phyloP scores from a whole-genome alignment of 2,797 vertebrate genomes.

The Sebastes elongatus region DNA sequence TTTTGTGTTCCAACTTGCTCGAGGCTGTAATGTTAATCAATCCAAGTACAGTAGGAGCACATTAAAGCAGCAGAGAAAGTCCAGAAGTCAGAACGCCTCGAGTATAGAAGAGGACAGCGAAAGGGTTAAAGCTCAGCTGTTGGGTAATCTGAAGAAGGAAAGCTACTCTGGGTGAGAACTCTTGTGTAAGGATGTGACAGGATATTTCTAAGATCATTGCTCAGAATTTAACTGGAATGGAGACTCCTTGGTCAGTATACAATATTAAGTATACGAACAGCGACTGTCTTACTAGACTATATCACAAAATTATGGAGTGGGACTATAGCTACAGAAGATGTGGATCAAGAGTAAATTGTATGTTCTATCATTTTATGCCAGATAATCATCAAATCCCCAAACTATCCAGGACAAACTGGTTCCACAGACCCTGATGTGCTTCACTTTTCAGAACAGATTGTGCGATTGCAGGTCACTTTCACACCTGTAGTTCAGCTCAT shows the following conservation, averaged over 20 bases:
- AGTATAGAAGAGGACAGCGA: too few relatives aligned
- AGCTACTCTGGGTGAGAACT: background rate
- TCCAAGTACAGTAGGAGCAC: background rate
- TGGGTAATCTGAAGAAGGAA: too few relatives aligned
- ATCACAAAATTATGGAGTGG: background rate
- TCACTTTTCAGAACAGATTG: too few relatives aligned
- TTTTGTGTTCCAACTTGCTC: background rate
- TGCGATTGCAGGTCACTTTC: background rate
- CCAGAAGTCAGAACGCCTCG: too few relatives aligned
- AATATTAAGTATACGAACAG: background rate
- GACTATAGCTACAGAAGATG: background rate
- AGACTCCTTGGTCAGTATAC: background rate
- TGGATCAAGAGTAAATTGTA: background rate
- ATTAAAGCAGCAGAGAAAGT: background rate
- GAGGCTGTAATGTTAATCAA: background rate
- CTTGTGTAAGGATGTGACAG: background rate
- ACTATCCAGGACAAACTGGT: background rate
- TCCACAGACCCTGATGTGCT: too few relatives aligned
- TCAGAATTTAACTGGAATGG: background rate
- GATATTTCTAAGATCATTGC: background rate
- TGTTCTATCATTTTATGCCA: background rate
- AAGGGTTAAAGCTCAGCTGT: too few relatives aligned
- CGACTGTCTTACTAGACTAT: background rate
- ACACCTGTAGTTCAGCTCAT: background rate
- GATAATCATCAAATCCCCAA: background rate